phyloP scores from a whole-genome alignment of 2,797 vertebrate species.

The Mus spretus region DNA sequence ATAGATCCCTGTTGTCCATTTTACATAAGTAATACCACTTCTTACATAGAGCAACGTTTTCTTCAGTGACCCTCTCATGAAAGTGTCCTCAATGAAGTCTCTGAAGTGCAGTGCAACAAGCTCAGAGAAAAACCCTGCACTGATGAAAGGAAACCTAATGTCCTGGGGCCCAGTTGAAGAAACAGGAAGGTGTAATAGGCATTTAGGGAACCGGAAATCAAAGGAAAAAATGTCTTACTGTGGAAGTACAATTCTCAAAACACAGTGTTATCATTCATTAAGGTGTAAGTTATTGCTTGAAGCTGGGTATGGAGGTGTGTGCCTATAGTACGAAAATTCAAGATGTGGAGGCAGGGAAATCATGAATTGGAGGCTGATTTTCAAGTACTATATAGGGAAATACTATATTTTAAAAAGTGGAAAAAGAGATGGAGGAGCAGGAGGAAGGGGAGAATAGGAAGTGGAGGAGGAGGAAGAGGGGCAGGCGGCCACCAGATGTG shows the following conservation, averaged over 20 bases:
- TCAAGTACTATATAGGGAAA: not conserved
- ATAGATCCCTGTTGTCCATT: not conserved
- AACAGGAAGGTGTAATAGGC: not conserved
- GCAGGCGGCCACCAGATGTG: too few relatives aligned
- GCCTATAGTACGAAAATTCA: not conserved
- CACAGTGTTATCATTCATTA: not conserved
- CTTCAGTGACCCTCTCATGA: not conserved
- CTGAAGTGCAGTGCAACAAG: not conserved
- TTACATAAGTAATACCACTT: not conserved
- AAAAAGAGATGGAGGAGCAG: not conserved
- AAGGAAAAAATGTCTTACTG: conserved; percentile 55
- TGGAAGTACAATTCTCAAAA: conserved; percentile 28
- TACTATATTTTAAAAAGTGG: not conserved
- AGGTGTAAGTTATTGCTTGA: conserved; percentile 37
- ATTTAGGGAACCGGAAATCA: not conserved
- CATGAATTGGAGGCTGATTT: not conserved
- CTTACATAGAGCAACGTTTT: not conserved
- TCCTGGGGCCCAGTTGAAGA: conserved; percentile 9
- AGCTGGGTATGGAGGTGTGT: not conserved
- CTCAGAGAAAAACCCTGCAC: conserved; percentile 20
- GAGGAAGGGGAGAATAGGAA: not conserved
- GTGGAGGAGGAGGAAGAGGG: not conserved
- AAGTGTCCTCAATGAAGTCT: not conserved
- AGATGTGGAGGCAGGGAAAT: not conserved
- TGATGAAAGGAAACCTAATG: conserved; percentile 30